Evolutionary conservation across 2,113 vertebrate species (phyloP).

Genomic region (Phainopepla nitens): DNA sequence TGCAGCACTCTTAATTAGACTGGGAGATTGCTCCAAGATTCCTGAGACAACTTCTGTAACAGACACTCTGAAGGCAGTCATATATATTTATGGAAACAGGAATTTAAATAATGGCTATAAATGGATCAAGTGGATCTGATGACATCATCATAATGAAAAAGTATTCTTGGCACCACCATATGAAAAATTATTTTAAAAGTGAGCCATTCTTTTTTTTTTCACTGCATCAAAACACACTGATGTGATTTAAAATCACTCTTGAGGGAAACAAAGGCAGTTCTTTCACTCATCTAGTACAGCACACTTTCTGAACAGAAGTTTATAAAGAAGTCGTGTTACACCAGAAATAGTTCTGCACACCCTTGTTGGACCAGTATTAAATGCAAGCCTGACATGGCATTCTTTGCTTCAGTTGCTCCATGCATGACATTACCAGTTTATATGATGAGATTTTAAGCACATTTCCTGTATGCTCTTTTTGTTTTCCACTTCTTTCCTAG

Average conservation of each 20-base stretch:
- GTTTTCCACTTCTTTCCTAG: neutral
- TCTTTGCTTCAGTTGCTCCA: neutral
- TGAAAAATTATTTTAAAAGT: neutral
- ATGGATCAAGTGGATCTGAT: neutral
- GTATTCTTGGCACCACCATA: neutral
- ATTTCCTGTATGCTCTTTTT: neutral
- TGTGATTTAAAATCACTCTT: neutral
- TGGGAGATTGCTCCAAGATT: slow-evolving; percentile 25
- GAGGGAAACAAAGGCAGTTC: neutral
- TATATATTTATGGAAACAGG: slow-evolving; percentile 31
- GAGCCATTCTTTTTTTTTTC: neutral
- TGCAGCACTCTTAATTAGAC: slow-evolving; percentile 35
- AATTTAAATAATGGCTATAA: slow-evolving; percentile 31
- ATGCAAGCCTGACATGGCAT: neutral
- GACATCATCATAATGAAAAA: neutral
- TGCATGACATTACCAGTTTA: neutral
- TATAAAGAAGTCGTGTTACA: neutral
- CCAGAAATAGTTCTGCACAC: neutral
- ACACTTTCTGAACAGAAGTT: neutral
- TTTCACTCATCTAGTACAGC: neutral
- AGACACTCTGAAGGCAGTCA: slow-evolving; percentile 10
- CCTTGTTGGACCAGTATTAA: neutral
- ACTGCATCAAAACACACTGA: neutral
- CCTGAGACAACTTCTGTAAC: slow-evolving; percentile 6
- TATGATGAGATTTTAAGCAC: neutral